Conservation (phyloP, 2,113 vertebrate species). For the Dolichallabes microphthalmus region DNA sequence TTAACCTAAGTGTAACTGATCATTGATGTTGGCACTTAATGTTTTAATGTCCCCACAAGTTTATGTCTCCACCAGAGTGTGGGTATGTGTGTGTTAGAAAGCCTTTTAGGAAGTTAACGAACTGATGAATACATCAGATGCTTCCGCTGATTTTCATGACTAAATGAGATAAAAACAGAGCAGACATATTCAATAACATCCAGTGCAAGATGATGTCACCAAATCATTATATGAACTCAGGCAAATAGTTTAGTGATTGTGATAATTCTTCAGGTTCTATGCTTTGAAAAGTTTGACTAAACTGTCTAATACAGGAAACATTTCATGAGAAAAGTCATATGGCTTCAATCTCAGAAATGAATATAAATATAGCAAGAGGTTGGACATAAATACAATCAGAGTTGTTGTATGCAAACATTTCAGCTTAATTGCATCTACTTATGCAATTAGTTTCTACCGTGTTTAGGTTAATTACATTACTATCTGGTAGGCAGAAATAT, state of each 20-base stretch:
- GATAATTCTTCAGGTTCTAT: neutral
- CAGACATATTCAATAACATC: neutral
- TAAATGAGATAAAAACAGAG: neutral
- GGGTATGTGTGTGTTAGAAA: conserved; percentile 16
- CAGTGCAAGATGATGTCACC: neutral
- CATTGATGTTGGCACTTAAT: conserved; percentile 30
- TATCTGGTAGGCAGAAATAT: conserved; percentile 47
- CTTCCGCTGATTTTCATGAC: neutral
- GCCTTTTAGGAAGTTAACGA: conserved; percentile 9
- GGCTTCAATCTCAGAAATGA: neutral
- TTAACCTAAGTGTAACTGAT: conserved; percentile 37
- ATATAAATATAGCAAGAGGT: neutral
- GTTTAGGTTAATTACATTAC: conserved; percentile 51
- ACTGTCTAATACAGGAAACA: neutral
- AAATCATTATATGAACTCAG: neutral
- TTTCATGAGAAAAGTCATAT: neutral
- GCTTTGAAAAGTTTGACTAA: neutral
- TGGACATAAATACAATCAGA: neutral
- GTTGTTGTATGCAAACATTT: conserved; percentile 26
- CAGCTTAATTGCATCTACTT: conserved; percentile 38
- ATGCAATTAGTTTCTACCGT: conserved; percentile 38
- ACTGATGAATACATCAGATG: conserved; percentile 8
- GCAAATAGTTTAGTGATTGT: neutral
- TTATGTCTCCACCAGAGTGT: conserved; percentile 18
- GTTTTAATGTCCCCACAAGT: conserved; percentile 17